Evolutionary conservation across 1,140 invertebrate genomes (phyloP), one percentile per base, ranked within the genome.

Genomic region (Drosophila pectinifera): DNA sequence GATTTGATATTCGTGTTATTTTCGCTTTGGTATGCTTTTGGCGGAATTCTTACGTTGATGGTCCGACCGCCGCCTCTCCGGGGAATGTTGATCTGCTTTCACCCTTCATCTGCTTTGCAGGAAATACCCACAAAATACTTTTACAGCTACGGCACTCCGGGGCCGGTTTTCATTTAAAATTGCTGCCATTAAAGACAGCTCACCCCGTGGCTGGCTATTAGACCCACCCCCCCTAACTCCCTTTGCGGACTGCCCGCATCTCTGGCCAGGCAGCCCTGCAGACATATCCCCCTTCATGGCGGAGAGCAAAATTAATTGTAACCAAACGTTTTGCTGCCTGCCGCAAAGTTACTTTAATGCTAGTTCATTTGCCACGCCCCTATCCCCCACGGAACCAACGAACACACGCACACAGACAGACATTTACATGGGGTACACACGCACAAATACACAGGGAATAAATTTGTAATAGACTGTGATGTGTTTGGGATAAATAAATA

Each of bases 301-400:
- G 58, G 63, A 73, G 75, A 80, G 77, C 76, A 59, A 76, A 86
- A 86, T 88, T 88, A 88, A 88, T 88, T 86, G 83, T 65, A 65
- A 77, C 45, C 70, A 63, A 76, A 83, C 83, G 83, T 88, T 88
- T 77, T 79, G 83, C 83, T 88, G 74, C 76, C 83, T 89, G 72
- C 83, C 79, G 53, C 83, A 88, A 70, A 83, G 72, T 88, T 83
- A 65, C 70, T 73, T 75, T 83, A 63, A 88, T 69, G 51, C 67
- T 83, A 88, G 79, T 88, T 88, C 84, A 89, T 83, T 88, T 79
- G 79, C 65, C 83, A 78, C 69, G 58, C 78, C 82, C 80, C 57
- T 55, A 45, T 46, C 53, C 28, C 51, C 49, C 57, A 59, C 43
- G 68, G 39, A 63, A 26, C 53, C 48, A 22, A 57, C 43, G 54